A percentile compares a stretch with the other conserved stretches of the same genome.
phyloP scores from a whole-genome alignment of 2,113 vertebrate species.

The Serinus canaria region DNA sequence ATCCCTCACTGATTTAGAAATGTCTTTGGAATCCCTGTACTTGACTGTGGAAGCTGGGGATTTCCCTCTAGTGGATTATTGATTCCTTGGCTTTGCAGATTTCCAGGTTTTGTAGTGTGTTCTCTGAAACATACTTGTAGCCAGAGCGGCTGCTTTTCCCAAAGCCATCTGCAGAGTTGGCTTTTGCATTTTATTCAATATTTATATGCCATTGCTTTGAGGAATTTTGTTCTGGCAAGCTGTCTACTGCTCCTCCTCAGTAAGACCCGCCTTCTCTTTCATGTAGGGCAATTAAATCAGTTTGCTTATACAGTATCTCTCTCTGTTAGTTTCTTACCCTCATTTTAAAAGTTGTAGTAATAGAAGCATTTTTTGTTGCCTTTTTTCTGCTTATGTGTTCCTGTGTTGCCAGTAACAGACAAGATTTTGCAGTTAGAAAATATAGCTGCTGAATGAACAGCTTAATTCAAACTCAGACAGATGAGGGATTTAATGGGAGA shows the following conservation, averaged over 20 bases:
- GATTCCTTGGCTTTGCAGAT: neutral
- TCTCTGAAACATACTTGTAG: neutral
- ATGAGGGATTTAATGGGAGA: neutral
- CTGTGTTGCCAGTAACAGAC: neutral
- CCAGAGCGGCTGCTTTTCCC: neutral
- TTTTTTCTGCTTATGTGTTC: neutral
- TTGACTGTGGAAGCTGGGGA: neutral
- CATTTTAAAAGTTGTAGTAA: neutral
- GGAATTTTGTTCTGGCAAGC: neutral
- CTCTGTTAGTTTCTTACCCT: neutral
- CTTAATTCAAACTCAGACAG: neutral
- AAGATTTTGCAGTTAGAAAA: neutral
- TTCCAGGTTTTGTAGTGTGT: neutral
- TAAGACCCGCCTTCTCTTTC: neutral
- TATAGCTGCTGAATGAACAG: neutral
- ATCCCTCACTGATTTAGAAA: neutral
- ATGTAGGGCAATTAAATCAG: neutral
- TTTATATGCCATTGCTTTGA: slow-evolving; percentile 34
- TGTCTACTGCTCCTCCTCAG: neutral
- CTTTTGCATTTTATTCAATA: slow-evolving; percentile 8
- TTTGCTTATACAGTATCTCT: neutral
- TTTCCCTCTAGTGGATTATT: neutral
- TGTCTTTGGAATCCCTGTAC: neutral
- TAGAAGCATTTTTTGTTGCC: neutral
- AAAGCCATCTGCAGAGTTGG: neutral